A percentile compares a stretch with the other conserved stretches of the same genome.
These are phyloP conservation scores for Drosophila carrolli DNA, from an alignment of 1,140 invertebrate genomes.

Conservation along the genomic window DNA sequence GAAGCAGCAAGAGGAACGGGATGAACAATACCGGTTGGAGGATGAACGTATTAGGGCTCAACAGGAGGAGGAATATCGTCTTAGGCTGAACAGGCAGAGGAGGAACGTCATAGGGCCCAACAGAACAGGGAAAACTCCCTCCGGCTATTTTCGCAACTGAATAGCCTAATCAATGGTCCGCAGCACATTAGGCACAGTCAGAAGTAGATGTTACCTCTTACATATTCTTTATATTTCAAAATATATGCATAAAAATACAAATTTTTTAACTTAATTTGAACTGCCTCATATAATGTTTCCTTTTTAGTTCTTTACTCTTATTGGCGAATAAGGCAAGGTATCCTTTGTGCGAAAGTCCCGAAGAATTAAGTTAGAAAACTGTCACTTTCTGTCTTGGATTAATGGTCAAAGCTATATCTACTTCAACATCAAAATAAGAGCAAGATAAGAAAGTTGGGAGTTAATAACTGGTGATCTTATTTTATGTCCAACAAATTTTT, in stretches of 20 bases:
- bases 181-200: conserved; percentile 6
- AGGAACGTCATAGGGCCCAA: conserved; percentile 6
- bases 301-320: no score
- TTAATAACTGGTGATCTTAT: no score
- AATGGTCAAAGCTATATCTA: no score
- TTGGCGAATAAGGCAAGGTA: no score
- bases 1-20: conserved; percentile 16
- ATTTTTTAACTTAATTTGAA: background rate
- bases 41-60: conserved; percentile 1
- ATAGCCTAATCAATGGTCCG: background rate
- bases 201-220: background rate
- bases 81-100: background rate
- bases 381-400: no score
- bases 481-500: no score
- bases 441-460: no score
- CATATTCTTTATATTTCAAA: background rate
- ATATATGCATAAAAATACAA: background rate
- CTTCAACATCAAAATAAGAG: no score
- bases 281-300: no score
- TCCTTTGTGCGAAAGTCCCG: no score
- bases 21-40: conserved; percentile 8
- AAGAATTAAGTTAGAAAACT: no score
- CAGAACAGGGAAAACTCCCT: conserved; percentile 9
- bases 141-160: background rate
- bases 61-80: conserved; percentile 16